Evolutionary conservation across 2,797 vertebrate species (phyloP).

Genomic region (Premnoplex brunnescens): DNA sequence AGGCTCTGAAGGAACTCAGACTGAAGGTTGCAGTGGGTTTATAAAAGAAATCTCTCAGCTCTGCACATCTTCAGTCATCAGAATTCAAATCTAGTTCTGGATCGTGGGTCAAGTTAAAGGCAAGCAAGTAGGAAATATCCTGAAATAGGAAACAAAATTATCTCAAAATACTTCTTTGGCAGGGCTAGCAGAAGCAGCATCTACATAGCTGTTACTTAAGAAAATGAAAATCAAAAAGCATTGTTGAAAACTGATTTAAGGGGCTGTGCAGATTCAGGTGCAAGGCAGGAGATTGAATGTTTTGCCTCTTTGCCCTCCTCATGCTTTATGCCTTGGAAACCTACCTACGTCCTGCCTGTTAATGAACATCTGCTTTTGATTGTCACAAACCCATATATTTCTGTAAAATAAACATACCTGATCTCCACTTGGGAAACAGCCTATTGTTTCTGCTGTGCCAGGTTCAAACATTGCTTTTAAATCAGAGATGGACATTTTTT

Average conservation of each 20-base stretch:
- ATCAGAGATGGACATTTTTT: conserved; percentile 7
- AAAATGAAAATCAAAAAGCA: neutral
- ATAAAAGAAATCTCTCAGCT: neutral
- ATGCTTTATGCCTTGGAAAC: conserved; percentile 36
- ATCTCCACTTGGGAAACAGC: conserved; percentile 27
- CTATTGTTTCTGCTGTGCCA: conserved; percentile 43
- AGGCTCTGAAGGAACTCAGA: neutral
- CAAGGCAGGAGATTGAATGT: neutral
- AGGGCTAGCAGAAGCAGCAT: neutral
- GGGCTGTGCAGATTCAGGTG: neutral
- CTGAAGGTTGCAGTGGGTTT: neutral
- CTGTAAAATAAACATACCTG: conserved; percentile 53
- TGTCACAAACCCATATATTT: conserved; percentile 49
- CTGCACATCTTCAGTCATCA: neutral
- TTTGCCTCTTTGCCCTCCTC: conserved; percentile 31
- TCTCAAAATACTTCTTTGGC: neutral
- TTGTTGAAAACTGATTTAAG: conserved; percentile 12
- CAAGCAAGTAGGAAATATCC: neutral
- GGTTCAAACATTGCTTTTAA: conserved; percentile 45
- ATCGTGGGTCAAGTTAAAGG: neutral
- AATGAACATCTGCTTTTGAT: conserved; percentile 64
- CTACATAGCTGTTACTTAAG: neutral
- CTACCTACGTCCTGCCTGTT: conserved; percentile 22
- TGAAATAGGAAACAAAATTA: neutral
- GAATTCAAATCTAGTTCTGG: neutral